Evolutionary conservation across 1,140 invertebrate genomes (phyloP), one percentile per base, ranked within the genome.

Genomic region (Macrocentrus cingulum): DNA sequence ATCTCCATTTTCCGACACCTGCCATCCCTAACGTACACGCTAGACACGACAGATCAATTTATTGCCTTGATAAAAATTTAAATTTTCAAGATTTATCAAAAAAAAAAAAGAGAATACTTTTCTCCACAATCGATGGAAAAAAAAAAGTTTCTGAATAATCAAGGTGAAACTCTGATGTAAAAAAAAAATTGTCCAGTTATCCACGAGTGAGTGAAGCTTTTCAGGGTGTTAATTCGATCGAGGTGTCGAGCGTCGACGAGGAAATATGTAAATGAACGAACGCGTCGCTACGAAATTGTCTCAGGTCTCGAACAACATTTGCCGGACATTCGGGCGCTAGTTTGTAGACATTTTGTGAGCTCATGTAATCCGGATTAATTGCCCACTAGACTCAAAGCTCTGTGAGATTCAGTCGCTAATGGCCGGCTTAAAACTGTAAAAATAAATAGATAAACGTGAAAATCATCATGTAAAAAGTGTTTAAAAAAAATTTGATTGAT

Each of bases 211-310:
- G 42, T 18, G 16, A 18, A 44, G 11, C 42, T 44, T 11, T 44
- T 44, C 42, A 44, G 18, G 22, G 22, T 9, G 42, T 19, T 44
- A 44, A 44, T 19, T 44, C 42, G 16, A 44, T 44, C 19, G 42
- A 44, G 25, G 25, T 29, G 4, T 9, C n/a, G 42, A 19, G 15
- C 37, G 11, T 41, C 19, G 42, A 19, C 42, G 6, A 7, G 18
- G 41, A 19, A 44, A 44, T 44, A 44, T 44, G 41, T 19, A 44
- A 44, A 44, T 44, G 15, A 19, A 19, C 11, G 41, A 44, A 44
- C 20, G 18, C 20, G 19, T 19, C 3, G 18, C 41, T 19, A 19
- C 16, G 20, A 18, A 18, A 44, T 44, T 18, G 18, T 44, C 19
- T 15, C 41, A 19, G 19, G 15, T 11, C 16, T 44, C 19, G 19